phyloP scores from a whole-genome alignment of 2,888 invertebrate species.

The Cotesia congregata region DNA sequence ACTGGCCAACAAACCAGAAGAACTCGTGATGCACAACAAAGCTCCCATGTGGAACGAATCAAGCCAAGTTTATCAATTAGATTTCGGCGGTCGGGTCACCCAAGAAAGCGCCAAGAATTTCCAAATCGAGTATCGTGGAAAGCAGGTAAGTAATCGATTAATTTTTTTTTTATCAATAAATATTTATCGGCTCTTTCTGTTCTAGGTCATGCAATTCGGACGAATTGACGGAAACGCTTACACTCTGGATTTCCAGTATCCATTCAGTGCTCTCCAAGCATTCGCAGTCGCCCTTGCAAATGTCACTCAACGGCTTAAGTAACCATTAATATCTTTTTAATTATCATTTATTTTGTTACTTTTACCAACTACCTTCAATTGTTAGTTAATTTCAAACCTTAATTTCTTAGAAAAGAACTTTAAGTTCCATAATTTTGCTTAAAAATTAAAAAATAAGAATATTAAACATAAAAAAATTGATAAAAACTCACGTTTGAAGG shows the following conservation, averaged over 20 bases:
- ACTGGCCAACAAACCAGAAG: slow-evolving; percentile 68
- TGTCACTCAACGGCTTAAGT: slow-evolving; percentile 95
- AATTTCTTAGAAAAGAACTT: too few species aligned
- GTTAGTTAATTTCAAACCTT: too few species aligned
- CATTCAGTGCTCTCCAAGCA: slow-evolving; percentile 97
- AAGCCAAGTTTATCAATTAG: slow-evolving; percentile 98
- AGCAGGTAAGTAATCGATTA: slow-evolving; percentile 79
- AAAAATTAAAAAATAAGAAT: too few species aligned
- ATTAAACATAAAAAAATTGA: too few species aligned
- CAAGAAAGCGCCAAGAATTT: slow-evolving; percentile 99
- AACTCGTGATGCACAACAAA: slow-evolving; percentile 98
- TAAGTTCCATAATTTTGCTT: too few species aligned
- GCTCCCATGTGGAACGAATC: slow-evolving; percentile 99
- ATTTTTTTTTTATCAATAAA: too few species aligned
- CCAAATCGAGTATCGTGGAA: slow-evolving; percentile 96
- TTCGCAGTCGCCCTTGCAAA: slow-evolving; percentile 98
- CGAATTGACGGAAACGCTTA: slow-evolving; percentile 98
- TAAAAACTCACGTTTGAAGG: too few species aligned
- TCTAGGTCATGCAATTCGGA: slow-evolving; percentile 99
- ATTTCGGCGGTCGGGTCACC: slow-evolving; percentile 98
- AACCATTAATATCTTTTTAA: slow-evolving; percentile 60
- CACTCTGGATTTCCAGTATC: slow-evolving; percentile 98
- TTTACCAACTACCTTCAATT: too few species aligned
- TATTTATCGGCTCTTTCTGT: slow-evolving; percentile 16
- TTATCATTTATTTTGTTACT: background rate